Conservation (phyloP, 2,113 vertebrate genomes). For the Macrotis lagotis region DNA sequence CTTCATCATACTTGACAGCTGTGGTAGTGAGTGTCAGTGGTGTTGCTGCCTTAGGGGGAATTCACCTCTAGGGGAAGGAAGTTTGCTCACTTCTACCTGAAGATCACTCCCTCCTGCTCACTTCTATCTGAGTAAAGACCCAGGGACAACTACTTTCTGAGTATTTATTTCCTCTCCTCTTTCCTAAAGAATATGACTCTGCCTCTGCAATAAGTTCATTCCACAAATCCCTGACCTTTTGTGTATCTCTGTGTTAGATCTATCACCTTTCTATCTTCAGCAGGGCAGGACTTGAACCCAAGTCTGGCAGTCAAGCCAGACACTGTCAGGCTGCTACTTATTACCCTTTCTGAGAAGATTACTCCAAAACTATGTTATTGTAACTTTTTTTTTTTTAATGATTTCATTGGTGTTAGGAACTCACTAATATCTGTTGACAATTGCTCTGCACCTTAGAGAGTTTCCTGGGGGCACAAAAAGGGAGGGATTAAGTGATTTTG, state of each 20-base stretch:
- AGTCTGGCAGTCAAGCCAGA: not conserved
- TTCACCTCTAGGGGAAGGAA: not conserved
- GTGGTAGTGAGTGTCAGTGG: not conserved
- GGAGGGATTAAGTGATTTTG: not conserved
- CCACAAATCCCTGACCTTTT: not conserved
- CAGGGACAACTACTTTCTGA: constrained; percentile 4
- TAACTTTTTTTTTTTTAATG: not conserved
- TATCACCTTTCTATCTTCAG: not conserved
- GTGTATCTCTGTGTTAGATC: not conserved
- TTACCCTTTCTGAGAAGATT: not conserved
- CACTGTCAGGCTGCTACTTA: not conserved
- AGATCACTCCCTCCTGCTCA: no score
- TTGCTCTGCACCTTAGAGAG: not conserved
- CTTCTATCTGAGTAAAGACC: constrained; percentile 22
- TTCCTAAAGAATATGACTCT: not conserved
- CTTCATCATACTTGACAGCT: not conserved
- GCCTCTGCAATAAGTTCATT: not conserved
- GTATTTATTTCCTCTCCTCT: not conserved
- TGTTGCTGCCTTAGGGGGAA: not conserved
- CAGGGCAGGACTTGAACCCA: not conserved
- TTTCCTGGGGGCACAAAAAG: not conserved
- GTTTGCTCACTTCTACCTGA: constrained; percentile 9
- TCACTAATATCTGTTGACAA: not conserved
- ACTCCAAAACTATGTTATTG: not conserved
- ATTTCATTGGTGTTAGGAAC: not conserved